Evolutionary conservation across 2,797 vertebrate genomes (phyloP), one percentile per base, ranked within the genome.

Genomic region (Gallinago stenura): DNA sequence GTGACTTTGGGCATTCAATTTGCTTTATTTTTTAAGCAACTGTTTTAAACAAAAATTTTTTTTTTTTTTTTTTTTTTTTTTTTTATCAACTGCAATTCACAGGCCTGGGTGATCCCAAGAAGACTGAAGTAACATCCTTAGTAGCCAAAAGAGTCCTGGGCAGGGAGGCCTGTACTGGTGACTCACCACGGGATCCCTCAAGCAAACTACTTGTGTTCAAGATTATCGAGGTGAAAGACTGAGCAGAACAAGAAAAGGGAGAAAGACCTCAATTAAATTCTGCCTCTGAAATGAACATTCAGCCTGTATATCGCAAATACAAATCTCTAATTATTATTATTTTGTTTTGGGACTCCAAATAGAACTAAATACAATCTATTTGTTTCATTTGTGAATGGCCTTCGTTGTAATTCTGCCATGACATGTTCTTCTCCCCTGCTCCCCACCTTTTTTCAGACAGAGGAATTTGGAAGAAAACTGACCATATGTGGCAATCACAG

Each of bases 331-430:
- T 0, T 20, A 30, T 12, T 43, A 17, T 51, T 51, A 26, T 6
- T 53, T 53, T 53, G 26, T 6, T 53, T 53, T 30, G 50, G 10
- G 0, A 8, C 9, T 61, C 7, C 0, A 2, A 35, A 20, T 30
- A 66, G 21, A 89, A 35, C 7, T 13, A 70, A 37, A 75, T 61
- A 5, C 5, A 73, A 48, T 21, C 15, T 57, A 37, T 83, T 56
- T 33, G 12, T 58, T 92, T 64, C 4, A 15, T 60, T 89, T 94
- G 5, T 79, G 31, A 95, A 79, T 41, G 21, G 28, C 7, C 4
- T 60, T 66, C 68, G 24, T 28, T 53, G 18, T 41, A 57, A 39
- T 3, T 53, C 39, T 80, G 3, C 20, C 16, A 39, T 58, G 24
- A 51, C 8, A 50, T 41, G 2, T 72, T 70, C 15, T 70, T 88